phyloP scores from a whole-genome alignment of 2,888 invertebrate species.

The Hymenopus coronatus region DNA sequence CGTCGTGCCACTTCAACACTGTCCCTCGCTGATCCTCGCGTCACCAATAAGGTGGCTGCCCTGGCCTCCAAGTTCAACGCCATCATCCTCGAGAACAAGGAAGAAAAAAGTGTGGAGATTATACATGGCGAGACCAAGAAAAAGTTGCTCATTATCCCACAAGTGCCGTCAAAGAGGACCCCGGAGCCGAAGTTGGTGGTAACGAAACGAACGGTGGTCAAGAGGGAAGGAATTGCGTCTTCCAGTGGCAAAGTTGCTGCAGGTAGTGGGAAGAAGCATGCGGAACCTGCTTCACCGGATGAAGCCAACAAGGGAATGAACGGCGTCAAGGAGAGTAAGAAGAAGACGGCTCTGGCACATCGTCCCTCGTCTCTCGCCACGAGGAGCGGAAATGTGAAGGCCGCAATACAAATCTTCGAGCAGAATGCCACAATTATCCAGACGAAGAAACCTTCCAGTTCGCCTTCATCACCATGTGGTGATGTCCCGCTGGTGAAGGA shows the following conservation, averaged over 20 bases:
- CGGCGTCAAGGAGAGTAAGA: slow-evolving; percentile 26
- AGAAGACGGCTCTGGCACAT: neutral
- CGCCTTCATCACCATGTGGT: no score
- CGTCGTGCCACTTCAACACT: slow-evolving; percentile 37
- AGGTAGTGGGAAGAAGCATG: no score
- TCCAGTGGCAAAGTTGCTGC: neutral
- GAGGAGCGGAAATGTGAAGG: slow-evolving; percentile 40
- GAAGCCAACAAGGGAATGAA: slow-evolving; percentile 33
- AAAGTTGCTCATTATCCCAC: neutral
- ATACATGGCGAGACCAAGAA: slow-evolving; percentile 32
- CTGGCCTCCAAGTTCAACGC: slow-evolving; percentile 69
- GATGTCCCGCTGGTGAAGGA: neutral
- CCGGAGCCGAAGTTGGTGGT: neutral
- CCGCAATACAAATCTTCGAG: slow-evolving; percentile 46
- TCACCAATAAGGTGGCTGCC: slow-evolving; percentile 57
- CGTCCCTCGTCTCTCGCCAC: neutral
- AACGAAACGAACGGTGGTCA: neutral
- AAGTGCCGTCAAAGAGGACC: neutral
- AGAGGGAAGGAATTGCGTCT: neutral
- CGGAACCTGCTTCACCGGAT: slow-evolving; percentile 23
- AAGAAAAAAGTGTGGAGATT: slow-evolving; percentile 26
- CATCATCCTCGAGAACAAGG: slow-evolving; percentile 50
- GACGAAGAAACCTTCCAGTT: neutral
- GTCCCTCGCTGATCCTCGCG: slow-evolving; percentile 42
- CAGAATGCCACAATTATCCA: slow-evolving; percentile 35